Base-by-base conservation (phyloP, 1,140 invertebrate species). In the Ctenoplectra terminalis region DNA sequence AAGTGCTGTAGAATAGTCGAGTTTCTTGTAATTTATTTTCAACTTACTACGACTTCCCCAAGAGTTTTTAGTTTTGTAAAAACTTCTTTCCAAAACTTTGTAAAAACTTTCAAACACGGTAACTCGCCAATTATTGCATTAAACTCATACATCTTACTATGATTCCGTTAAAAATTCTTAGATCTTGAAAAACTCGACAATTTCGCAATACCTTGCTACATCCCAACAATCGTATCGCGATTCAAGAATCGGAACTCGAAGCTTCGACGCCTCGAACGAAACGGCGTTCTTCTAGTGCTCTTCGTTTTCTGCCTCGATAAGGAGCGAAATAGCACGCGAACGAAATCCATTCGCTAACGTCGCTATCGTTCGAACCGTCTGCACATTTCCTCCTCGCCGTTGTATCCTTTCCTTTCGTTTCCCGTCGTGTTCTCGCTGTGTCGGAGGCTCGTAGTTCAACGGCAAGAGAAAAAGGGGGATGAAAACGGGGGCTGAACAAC, bases 281-380 rank as follows among this genome's bases (percentile, higher is more conserved):
- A 58, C 52, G n/a, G 34, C 6, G 20, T 17, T 17, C n/a, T n/a
- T 40, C 40, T 6, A 31, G 40, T 50, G 13, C 69, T 46, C 17
- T 75, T 48, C 31, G 52, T 43, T 63, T 52, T 63, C 26, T 76
- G 37, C 43, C 73, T 48, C 46, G 73, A 75, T 74, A 60, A 71
- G 63, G 52, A 76, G 43, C 63, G 67, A 84, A 84, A 84, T 80
- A 75, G 71, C 67, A 76, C 60, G 66, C 56, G 75, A 60, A 87
- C 64, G 82, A 81, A 84, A 87, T 88, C 84, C 82, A 88, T 88
- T 88, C 74, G 64, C 66, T 81, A 84, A 81, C 73, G 69, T 73
- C 81, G 69, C 43, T n/a, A 50, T 75, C 52, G 69, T 50, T 37
- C 60, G 58, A 48, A 58, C 56, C 64, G 60, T 61, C 34, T 72